Percentiles rank a stretch among this genome's conserved stretches.
Conservation (phyloP, 2,888 invertebrate species). For the Rhagophthalmus giganteus region DNA sequence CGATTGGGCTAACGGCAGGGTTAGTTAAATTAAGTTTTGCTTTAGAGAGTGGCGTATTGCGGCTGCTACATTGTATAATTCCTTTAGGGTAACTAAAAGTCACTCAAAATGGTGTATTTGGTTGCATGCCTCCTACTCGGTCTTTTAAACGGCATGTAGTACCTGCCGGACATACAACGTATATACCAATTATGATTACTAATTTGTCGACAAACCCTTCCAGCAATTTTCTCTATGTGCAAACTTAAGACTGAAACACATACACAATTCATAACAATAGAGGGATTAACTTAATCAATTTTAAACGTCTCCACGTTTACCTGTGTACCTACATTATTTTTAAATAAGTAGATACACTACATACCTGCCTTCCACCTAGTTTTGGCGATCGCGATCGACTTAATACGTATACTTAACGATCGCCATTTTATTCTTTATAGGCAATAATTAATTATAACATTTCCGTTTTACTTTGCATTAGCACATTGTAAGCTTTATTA, state of each 20-base stretch:
- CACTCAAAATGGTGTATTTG: conserved; percentile 43
- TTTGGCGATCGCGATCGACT: too few relatives aligned
- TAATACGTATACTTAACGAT: too few relatives aligned
- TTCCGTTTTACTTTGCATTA: too few relatives aligned
- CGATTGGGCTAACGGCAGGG: conserved; percentile 40
- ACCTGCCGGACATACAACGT: conserved; percentile 29
- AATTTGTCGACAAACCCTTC: conserved; percentile 28
- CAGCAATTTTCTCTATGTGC: conserved; percentile 12
- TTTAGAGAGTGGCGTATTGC: conserved; percentile 46
- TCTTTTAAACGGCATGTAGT: conserved; percentile 27
- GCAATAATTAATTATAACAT: too few relatives aligned
- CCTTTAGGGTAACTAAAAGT: conserved; percentile 48
- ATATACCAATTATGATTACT: conserved; percentile 30
- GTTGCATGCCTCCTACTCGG: conserved; percentile 25
- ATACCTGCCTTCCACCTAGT: too few relatives aligned
- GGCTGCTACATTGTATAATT: conserved; percentile 47
- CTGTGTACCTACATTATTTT: too few relatives aligned
- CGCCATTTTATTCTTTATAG: too few relatives aligned
- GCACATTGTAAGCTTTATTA: too few relatives aligned
- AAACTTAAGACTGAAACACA: not conserved
- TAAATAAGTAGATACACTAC: too few relatives aligned
- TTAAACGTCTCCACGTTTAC: not conserved
- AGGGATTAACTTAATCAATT: too few relatives aligned
- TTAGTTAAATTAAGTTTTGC: conserved; percentile 54
- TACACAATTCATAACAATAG: not conserved